Percentiles rank a stretch among this genome's conserved stretches.
These are phyloP conservation scores for Sparidentex hasta DNA, from an alignment of 2,797 vertebrate genomes.

Conservation along the genomic window DNA sequence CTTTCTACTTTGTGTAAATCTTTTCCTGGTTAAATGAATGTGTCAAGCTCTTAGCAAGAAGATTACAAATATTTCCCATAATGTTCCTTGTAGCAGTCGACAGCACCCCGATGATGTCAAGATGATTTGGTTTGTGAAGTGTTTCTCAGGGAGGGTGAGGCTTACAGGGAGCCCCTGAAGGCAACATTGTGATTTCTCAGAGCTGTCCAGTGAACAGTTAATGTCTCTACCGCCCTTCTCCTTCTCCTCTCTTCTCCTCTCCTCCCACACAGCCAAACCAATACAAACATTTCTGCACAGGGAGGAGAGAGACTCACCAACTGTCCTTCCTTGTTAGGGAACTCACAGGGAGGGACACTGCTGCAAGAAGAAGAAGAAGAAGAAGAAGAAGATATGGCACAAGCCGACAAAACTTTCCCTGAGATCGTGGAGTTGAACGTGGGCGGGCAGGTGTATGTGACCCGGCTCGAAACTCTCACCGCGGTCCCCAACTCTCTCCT, in stretches of 20 bases:
- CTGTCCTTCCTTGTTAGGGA: slow-evolving; percentile 1
- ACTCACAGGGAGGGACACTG: slow-evolving; percentile 2
- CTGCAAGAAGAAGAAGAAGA: neutral
- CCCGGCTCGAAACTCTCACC: slow-evolving; percentile 90
- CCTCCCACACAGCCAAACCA: slow-evolving; percentile 70
- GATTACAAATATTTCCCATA: neutral
- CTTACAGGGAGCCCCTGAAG: slow-evolving; percentile 52
- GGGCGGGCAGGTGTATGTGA: slow-evolving; percentile 94
- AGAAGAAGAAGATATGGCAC: slow-evolving; percentile 80
- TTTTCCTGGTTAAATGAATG: too few species aligned
- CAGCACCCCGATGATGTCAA: neutral
- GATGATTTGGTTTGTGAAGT: neutral
- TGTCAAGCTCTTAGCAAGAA: neutral
- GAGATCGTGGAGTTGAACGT: slow-evolving; percentile 96
- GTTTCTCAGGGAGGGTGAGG: neutral
- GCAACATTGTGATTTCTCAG: slow-evolving; percentile 42
- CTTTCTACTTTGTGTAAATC: neutral
- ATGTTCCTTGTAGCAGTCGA: too few species aligned
- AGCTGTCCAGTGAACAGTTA: slow-evolving; percentile 69
- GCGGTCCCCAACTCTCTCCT: slow-evolving; percentile 89
- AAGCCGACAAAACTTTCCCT: slow-evolving; percentile 81
- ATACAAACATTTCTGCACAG: slow-evolving; percentile 67
- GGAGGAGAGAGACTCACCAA: slow-evolving; percentile 31
- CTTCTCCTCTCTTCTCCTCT: slow-evolving; percentile 45
- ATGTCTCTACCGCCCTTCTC: slow-evolving; percentile 50